A percentile compares a stretch with the other conserved stretches of the same genome.
These are phyloP conservation scores for Coregonus sp. DNA, from an alignment of 2,797 vertebrate species.

Conservation along the genomic window DNA sequence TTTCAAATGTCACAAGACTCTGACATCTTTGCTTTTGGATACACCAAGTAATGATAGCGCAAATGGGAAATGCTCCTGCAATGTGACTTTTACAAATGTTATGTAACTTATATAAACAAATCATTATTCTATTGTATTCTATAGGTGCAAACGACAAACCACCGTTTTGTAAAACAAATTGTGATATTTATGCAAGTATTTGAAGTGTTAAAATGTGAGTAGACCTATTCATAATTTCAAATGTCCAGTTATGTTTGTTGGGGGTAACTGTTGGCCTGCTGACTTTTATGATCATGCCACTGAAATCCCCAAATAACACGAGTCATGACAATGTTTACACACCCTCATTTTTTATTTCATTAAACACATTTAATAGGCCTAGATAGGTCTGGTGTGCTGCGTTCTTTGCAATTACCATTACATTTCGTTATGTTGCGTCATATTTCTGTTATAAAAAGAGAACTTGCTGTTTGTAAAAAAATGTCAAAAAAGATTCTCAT, in stretches of 20 bases:
- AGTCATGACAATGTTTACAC: neutral
- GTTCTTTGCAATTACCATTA: neutral
- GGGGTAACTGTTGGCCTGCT: too few relatives aligned
- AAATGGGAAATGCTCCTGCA: neutral
- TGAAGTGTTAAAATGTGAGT: neutral
- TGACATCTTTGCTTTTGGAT: conserved; percentile 61
- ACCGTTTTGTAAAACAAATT: neutral
- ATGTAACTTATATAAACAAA: neutral
- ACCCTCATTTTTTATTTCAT: neutral
- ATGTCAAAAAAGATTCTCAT: neutral
- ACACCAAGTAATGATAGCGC: conserved; percentile 32
- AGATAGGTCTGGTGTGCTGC: neutral
- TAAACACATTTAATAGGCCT: neutral
- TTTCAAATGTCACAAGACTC: conserved; percentile 72
- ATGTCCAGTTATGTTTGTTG: neutral
- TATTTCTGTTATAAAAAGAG: neutral
- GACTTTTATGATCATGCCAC: too few relatives aligned
- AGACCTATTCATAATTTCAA: neutral
- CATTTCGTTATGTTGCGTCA: neutral
- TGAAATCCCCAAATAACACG: neutral
- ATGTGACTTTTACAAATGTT: neutral
- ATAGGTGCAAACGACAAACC: neutral
- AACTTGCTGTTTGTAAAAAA: neutral
- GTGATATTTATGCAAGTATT: neutral
- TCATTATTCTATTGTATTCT: neutral